These are phyloP conservation scores for Teleopsis dalmanni DNA, from an alignment of 1,140 invertebrate genomes.

Conservation along the genomic window DNA sequence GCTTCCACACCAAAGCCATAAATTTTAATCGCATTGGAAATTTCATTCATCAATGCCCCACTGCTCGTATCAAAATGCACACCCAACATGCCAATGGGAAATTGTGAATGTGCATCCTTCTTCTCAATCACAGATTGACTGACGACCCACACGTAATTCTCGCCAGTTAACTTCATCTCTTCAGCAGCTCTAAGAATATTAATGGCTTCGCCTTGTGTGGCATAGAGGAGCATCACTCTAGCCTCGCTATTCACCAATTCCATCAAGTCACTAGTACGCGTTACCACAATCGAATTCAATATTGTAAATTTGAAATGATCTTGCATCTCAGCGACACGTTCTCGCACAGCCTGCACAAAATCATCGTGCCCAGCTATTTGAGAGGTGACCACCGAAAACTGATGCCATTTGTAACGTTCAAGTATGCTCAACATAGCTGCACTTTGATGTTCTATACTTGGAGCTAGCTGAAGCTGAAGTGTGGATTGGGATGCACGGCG, in stretches of 20 bases:
- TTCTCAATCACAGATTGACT: conserved; percentile 89
- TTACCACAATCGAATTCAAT: conserved; percentile 73
- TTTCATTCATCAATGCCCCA: conserved; percentile 70
- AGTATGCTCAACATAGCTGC: conserved; percentile 89
- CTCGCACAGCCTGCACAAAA: conserved; percentile 85
- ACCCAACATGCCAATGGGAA: conserved; percentile 88
- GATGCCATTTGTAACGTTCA: conserved; percentile 92
- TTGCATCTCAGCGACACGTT: conserved; percentile 72
- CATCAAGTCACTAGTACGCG: conserved; percentile 55
- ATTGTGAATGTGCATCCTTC: conserved; percentile 65
- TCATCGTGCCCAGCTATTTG: conserved; percentile 90
- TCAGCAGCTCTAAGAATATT: conserved; percentile 73
- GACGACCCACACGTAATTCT: conserved; percentile 95
- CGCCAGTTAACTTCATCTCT: conserved; percentile 79
- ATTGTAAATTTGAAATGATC: conserved; percentile 86
- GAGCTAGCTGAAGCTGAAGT: conserved; percentile 81
- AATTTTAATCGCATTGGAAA: conserved; percentile 81
- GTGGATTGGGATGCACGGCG: conserved; percentile 74
- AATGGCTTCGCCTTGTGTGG: conserved; percentile 77
- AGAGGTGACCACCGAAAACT: conserved; percentile 88
- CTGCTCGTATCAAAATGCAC: conserved; percentile 87
- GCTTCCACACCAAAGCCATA: conserved; percentile 85
- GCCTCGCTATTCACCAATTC: conserved; percentile 85
- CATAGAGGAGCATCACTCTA: conserved; percentile 87
- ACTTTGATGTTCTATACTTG: conserved; percentile 87